Evolutionary conservation across 1,140 invertebrate species (phyloP).

Genomic region (Drosophila arawakana): DNA sequence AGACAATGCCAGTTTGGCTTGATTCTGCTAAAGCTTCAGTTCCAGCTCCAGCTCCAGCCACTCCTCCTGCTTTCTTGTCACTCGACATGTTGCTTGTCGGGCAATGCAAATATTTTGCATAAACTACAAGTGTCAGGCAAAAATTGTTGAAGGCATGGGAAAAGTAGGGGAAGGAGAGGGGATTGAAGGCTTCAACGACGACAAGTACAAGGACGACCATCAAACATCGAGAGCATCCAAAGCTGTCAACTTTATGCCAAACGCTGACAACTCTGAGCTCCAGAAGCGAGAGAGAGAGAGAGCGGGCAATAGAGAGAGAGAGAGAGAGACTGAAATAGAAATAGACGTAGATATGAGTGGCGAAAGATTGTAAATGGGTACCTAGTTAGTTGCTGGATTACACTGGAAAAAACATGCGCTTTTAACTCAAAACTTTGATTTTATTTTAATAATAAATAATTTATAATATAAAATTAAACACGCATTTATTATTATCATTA

Average conservation of each 20-base stretch:
- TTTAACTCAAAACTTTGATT: too few relatives aligned
- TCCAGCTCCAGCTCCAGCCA: too few relatives aligned
- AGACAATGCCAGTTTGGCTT: constrained; percentile 18
- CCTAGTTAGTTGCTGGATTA: not conserved
- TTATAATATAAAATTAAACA: too few relatives aligned
- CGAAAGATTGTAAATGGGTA: not conserved
- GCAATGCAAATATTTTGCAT: constrained; percentile 56
- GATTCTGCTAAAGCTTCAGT: too few relatives aligned
- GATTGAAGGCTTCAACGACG: not conserved
- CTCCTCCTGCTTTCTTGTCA: not conserved
- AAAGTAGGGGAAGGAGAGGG: not conserved
- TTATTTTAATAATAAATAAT: too few relatives aligned
- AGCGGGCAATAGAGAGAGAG: not conserved
- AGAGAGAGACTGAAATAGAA: constrained; percentile 1
- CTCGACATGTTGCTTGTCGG: constrained; percentile 29
- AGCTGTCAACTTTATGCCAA: constrained; percentile 47
- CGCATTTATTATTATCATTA: too few relatives aligned
- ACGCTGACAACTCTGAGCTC: constrained; percentile 19
- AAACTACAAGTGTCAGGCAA: constrained; percentile 50
- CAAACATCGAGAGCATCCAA: constrained; percentile 37
- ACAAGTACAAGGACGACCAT: constrained; percentile 16
- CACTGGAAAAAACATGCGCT: too few relatives aligned
- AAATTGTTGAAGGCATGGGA: not conserved
- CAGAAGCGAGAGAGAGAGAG: not conserved
- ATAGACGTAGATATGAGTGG: not conserved